Percentiles rank a stretch among this genome's conserved stretches.
Conservation (phyloP, 2,797 vertebrate genomes). For the Oreortyx pictus region DNA sequence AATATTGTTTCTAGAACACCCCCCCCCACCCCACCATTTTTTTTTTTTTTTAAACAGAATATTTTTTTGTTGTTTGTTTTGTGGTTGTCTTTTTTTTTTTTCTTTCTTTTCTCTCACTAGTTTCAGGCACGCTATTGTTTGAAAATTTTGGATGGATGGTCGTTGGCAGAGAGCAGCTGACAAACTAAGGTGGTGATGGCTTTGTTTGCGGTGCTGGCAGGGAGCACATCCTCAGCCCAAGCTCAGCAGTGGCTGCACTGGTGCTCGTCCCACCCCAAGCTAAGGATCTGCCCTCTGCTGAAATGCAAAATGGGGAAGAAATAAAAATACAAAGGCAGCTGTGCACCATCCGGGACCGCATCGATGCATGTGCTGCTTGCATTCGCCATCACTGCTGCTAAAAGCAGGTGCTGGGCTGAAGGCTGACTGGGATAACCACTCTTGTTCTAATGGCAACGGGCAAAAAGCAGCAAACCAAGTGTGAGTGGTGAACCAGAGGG, state of each 20-base stretch:
- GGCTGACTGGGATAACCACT: not conserved
- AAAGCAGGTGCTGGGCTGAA: not conserved
- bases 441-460: not conserved
- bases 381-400: rapidly evolving
- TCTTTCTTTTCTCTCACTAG: slow-evolving; percentile 78
- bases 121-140: slow-evolving; percentile 94
- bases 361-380: not conserved
- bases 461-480: not conserved
- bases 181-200: slow-evolving; percentile 9
- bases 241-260: rapidly evolving
- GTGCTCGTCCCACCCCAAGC: not conserved
- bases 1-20: slow-evolving; percentile 81
- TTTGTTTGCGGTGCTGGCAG: slow-evolving; percentile 5
- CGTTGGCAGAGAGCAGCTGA: slow-evolving; percentile 71
- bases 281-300: not conserved
- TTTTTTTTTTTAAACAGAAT: slow-evolving; percentile 74
- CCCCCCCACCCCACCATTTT: not conserved
- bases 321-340: slow-evolving; percentile 13
- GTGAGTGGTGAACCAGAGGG: not conserved
- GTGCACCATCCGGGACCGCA: rapidly evolving
- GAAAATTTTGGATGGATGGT: slow-evolving; percentile 64
- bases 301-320: not conserved
- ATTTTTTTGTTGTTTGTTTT: not conserved
- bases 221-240: not conserved
- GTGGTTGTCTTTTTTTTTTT: slow-evolving; percentile 1